phyloP scores from a whole-genome alignment of 2,888 invertebrate genomes.

The Drosophila pseudotakahashii region DNA sequence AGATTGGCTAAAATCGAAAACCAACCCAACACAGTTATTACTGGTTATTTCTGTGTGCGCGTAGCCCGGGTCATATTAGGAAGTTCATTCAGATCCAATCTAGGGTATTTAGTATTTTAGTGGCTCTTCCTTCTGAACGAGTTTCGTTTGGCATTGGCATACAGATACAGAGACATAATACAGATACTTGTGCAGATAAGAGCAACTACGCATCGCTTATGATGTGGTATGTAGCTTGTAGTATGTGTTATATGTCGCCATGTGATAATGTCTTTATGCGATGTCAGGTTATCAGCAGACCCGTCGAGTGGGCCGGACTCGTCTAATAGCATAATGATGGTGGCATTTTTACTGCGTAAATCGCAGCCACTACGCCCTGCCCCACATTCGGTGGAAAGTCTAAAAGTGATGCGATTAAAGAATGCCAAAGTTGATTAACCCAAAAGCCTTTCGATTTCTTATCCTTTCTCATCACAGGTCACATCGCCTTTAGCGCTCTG shows the following conservation, averaged over 20 bases:
- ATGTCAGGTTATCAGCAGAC: constrained; percentile 58
- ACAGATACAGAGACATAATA: constrained; percentile 17
- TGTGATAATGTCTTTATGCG: constrained; percentile 62
- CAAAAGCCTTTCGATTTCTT: neutral
- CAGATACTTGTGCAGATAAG: constrained; percentile 22
- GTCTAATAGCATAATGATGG: constrained; percentile 20
- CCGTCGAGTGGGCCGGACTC: constrained; percentile 63
- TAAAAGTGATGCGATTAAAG: constrained; percentile 1
- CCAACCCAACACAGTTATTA: constrained; percentile 47
- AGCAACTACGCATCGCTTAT: constrained; percentile 39
- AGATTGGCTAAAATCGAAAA: constrained; percentile 27
- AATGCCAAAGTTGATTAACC: neutral
- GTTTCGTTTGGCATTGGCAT: constrained; percentile 41
- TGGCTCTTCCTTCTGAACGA: constrained; percentile 17
- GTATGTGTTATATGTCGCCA: constrained; percentile 42
- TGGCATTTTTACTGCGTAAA: constrained; percentile 63
- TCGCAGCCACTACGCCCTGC: constrained; percentile 43
- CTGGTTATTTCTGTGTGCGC: constrained; percentile 49
- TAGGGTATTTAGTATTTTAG: constrained; percentile 14
- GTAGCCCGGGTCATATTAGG: constrained; percentile 24
- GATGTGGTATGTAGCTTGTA: constrained; percentile 1
- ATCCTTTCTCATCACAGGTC: constrained; percentile 81
- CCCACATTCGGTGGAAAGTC: constrained; percentile 58
- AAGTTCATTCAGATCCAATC: constrained; percentile 46
- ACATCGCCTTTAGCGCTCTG: constrained; percentile 86